Base-by-base conservation (phyloP, 2,797 vertebrate genomes). In the Coreius guichenoti region DNA sequence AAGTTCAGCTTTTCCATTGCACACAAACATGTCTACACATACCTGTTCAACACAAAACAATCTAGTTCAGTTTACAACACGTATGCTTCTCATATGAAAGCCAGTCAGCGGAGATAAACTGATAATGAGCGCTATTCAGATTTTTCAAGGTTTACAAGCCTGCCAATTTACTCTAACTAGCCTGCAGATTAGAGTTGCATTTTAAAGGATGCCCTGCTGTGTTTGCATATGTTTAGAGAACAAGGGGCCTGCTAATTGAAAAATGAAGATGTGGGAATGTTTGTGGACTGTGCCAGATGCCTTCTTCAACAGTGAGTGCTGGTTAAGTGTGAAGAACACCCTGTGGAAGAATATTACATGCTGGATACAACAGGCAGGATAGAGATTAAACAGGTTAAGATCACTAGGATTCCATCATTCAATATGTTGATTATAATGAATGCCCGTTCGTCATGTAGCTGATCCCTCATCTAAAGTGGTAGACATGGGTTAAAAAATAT, bases 221-320 rank as follows among this genome's bases (percentile, higher is more conserved):
- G 94, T 95, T 94, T 95, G 93, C 95, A 95, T 95, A 95, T 95
- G 94, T 93, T 95, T 93, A 91, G 94, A 94, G 93, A 92, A 94
- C 93, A 93, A 93, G 93, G 92, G 93, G 91, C 93, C 92, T 93
- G 93, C 91, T 96, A 96, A 96, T 95, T 95, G 94, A 95, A 95
- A 96, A 95, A 95, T 95, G 90, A 95, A 95, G 93, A 95, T 92
- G 92, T 94, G 92, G 93, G 90, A 88, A 91, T 94, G 91, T 94
- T 94, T 95, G 92, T 95, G 88, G 92, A 89, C 92, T 90, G 81
- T 87, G 90, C 88, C 90, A 88, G 89, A 91, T 90, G 91, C 93
- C 86, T 88, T 85, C 72, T 90, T 91, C 89, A 88, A 81, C 78
- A 87, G 89, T 87, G 70, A 86, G 81, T 83, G 85, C 82, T 87